A percentile compares a stretch with the other conserved stretches of the same genome.
phyloP scores from a whole-genome alignment of 2,888 invertebrate genomes.

The Choristoneura rosaceana region DNA sequence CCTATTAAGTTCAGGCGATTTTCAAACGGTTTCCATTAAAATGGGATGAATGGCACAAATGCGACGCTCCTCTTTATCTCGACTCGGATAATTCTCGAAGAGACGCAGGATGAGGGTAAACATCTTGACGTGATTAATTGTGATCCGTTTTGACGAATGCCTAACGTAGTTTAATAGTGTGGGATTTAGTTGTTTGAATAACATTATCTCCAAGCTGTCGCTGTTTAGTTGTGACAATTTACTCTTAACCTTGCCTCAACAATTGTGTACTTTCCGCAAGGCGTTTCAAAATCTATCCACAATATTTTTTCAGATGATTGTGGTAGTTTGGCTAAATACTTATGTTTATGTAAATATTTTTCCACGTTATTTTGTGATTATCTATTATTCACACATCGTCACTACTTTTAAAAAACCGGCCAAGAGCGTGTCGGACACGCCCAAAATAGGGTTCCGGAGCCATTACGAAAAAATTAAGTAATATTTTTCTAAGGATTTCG shows the following conservation, averaged over 20 bases:
- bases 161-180: slow-evolving; percentile 74
- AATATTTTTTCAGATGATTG: no score
- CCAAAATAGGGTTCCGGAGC: no score
- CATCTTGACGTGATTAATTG: slow-evolving; percentile 83
- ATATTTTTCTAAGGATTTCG: no score
- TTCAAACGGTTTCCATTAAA: slow-evolving; percentile 58
- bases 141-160: slow-evolving; percentile 65
- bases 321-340: no score
- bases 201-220: slow-evolving; percentile 41
- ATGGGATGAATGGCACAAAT: slow-evolving; percentile 55
- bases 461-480: no score
- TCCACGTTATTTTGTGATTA: no score
- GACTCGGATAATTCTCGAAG: slow-evolving; percentile 75
- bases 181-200: slow-evolving; percentile 77
- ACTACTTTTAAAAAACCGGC: no score
- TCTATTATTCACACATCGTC: no score
- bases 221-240: slow-evolving; percentile 4
- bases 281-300: no score
- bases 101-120: slow-evolving; percentile 81
- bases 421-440: no score
- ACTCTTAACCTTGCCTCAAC: not conserved
- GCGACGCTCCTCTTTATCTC: slow-evolving; percentile 72
- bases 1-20: slow-evolving; percentile 63
- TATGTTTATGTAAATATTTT: no score
- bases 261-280: not conserved